Evolutionary conservation across 35 echinoderm and acorn worm species (phyloP).

Genomic region (Lytechinus variegatus): DNA sequence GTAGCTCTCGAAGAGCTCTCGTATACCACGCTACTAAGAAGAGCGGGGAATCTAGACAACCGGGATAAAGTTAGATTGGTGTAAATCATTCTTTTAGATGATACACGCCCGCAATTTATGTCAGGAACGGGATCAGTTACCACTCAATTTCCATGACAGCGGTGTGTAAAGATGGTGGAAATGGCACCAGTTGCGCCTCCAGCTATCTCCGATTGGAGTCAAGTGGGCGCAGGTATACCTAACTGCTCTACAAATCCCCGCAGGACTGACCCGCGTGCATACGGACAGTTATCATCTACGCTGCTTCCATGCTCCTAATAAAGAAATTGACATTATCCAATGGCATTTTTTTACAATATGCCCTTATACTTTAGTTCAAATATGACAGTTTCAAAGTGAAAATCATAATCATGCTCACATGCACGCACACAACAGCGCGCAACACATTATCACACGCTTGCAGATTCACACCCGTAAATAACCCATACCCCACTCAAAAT

Average conservation of each 20-base stretch:
- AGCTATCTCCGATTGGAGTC: background rate
- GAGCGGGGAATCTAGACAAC: background rate
- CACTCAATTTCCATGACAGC: constrained; percentile 17
- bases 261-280: background rate
- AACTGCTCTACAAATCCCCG: background rate
- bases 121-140: background rate
- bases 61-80: background rate
- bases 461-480: too few species aligned
- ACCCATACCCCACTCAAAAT: too few species aligned
- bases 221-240: background rate
- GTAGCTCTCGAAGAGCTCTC: background rate
- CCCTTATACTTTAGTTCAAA: too few species aligned
- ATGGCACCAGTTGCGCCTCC: background rate
- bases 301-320: background rate
- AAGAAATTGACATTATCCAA: background rate
- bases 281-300: background rate
- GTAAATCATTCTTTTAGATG: background rate
- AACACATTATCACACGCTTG: too few species aligned
- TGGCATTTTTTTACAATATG: background rate
- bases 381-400: too few species aligned
- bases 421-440: too few species aligned
- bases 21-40: background rate
- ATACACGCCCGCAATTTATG: background rate
- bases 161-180: background rate
- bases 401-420: too few species aligned